A percentile compares a stretch with the other conserved stretches of the same genome.
Evolutionary conservation across 2,113 vertebrate species (phyloP).

Genomic region (Muscicapa adusta): DNA sequence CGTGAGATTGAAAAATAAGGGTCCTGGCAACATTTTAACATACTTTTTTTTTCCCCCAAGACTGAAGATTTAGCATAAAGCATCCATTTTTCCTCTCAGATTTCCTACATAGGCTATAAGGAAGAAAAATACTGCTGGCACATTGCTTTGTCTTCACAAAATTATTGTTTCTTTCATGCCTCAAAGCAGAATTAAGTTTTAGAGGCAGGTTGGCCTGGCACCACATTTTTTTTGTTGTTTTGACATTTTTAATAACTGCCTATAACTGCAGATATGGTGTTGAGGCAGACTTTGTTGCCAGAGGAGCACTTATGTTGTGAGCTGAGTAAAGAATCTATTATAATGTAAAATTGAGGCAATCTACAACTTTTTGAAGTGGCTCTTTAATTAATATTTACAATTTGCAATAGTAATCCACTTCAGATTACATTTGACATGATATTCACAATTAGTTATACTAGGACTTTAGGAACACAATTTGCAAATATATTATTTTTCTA

Average conservation of each 20-base stretch:
- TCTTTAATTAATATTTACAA: conserved; percentile 30
- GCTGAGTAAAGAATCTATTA: conserved; percentile 1
- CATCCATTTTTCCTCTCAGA: conserved; percentile 72
- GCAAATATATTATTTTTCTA: background rate
- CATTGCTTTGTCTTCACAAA: conserved; percentile 75
- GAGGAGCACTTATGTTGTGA: conserved; percentile 27
- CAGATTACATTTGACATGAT: background rate
- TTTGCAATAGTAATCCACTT: background rate
- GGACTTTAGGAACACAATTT: background rate
- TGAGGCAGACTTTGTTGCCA: conserved; percentile 41
- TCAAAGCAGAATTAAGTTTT: conserved; percentile 65
- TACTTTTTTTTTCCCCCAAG: conserved; percentile 52
- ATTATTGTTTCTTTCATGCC: conserved; percentile 72
- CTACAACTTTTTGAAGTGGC: conserved; percentile 27
- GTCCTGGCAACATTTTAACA: conserved; percentile 52
- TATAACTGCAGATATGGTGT: background rate
- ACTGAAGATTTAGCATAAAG: conserved; percentile 74
- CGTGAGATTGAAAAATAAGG: conserved; percentile 66
- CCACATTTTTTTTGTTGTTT: conserved; percentile 53
- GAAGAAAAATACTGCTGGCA: conserved; percentile 71
- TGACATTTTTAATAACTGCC: conserved; percentile 60
- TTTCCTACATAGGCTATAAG: conserved; percentile 70
- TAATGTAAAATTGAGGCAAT: conserved; percentile 18
- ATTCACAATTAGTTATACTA: background rate
- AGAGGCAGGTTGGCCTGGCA: conserved; percentile 44